Evolutionary conservation across 2,113 vertebrate species (phyloP).

Genomic region (Pungitius pungitius): DNA sequence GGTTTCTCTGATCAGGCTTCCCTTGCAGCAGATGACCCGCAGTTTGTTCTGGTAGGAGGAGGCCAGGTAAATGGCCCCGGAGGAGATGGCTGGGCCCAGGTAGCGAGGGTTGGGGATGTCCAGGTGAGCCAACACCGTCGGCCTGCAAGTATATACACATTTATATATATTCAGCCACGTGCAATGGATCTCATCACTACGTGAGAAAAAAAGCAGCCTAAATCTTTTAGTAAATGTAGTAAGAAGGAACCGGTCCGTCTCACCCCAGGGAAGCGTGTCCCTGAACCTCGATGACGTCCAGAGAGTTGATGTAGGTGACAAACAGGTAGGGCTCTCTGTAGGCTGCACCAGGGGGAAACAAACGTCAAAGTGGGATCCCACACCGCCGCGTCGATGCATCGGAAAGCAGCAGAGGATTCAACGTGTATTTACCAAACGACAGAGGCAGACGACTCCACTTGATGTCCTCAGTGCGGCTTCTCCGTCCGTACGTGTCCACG

Average conservation of each 20-base stretch:
- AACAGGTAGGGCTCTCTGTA: slow-evolving; percentile 98
- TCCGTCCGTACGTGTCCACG: slow-evolving; percentile 94
- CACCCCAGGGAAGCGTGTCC: slow-evolving; percentile 91
- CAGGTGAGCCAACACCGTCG: slow-evolving; percentile 90
- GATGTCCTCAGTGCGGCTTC: slow-evolving; percentile 94
- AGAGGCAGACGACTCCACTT: slow-evolving; percentile 97
- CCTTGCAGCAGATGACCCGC: slow-evolving; percentile 97
- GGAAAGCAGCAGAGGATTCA: neutral
- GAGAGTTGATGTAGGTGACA: slow-evolving; percentile 97
- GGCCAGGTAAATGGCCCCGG: slow-evolving; percentile 96
- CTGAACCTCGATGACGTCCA: slow-evolving; percentile 97
- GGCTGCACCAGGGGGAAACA: slow-evolving; percentile 73
- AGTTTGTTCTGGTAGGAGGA: slow-evolving; percentile 98
- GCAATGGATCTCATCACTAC: no score
- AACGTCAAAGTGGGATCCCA: neutral
- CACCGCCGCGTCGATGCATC: neutral
- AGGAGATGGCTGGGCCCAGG: slow-evolving; percentile 96
- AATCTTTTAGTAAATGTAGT: no score
- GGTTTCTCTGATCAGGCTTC: slow-evolving; percentile 93
- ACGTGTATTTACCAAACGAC: slow-evolving; percentile 87
- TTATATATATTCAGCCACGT: no score
- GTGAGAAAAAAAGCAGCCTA: neutral
- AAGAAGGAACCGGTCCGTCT: slow-evolving; percentile 50
- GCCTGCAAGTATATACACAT: slow-evolving; percentile 83
- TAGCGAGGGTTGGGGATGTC: slow-evolving; percentile 96